Conservation (phyloP, 2,113 vertebrate species). For the Trogon surrucura region DNA sequence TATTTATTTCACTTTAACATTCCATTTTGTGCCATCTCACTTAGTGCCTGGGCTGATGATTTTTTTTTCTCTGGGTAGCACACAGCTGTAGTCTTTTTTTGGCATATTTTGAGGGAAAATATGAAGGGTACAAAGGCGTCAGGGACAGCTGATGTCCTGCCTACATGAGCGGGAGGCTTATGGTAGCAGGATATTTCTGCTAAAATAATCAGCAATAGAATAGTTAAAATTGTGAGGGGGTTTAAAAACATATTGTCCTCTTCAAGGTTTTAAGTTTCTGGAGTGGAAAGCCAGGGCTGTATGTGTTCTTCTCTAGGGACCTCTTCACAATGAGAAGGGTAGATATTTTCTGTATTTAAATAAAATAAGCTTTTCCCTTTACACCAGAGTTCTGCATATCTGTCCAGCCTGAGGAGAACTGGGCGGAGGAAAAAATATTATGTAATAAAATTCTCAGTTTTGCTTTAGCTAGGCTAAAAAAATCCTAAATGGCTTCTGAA, state of each 20-base stretch:
- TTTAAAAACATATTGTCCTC: neutral
- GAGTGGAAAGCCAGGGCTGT: neutral
- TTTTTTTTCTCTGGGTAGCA: neutral
- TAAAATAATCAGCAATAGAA: neutral
- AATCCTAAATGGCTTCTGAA: neutral
- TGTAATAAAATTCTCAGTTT: neutral
- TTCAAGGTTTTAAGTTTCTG: neutral
- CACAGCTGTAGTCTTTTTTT: neutral
- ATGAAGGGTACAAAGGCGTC: neutral
- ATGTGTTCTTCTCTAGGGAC: neutral
- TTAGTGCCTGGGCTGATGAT: neutral
- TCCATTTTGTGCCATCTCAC: neutral
- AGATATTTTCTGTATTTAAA: neutral
- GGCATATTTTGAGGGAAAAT: neutral
- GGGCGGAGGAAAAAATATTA: neutral
- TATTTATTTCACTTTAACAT: neutral
- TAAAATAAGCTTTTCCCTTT: neutral
- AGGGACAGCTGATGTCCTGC: neutral
- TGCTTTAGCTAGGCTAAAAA: neutral
- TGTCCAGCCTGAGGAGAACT: neutral
- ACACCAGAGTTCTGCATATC: neutral
- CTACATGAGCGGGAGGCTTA: neutral
- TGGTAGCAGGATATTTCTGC: neutral
- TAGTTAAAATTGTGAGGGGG: neutral
- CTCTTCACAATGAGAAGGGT: neutral